These are phyloP conservation scores for Metellina segmentata DNA, from an alignment of 2,888 invertebrate genomes.

Conservation along the genomic window DNA sequence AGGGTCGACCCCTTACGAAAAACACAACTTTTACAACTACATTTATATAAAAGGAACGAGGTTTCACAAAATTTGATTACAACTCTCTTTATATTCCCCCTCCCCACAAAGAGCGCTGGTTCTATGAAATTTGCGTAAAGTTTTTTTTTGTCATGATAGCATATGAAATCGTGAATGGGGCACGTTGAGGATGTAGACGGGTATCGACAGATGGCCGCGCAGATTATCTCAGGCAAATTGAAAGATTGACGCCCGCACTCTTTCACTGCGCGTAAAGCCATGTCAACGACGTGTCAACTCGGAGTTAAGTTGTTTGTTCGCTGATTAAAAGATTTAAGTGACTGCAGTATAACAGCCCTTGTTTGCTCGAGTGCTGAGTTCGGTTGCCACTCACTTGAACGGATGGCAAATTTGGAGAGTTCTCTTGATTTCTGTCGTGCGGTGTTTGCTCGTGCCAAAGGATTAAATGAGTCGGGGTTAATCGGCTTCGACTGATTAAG, in stretches of 20 bases:
- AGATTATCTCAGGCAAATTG: not conserved
- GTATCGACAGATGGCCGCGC: conserved; percentile 25
- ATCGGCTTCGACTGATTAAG: not conserved
- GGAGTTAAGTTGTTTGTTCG: conserved; percentile 41
- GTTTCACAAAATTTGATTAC: not conserved
- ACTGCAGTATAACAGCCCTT: conserved; percentile 4
- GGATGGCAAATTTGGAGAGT: no score
- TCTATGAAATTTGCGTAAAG: no score
- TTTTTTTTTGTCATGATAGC: not conserved
- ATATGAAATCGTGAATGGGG: not conserved
- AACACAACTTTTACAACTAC: no score
- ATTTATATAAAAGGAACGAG: no score
- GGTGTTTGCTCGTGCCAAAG: not conserved
- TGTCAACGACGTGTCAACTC: conserved; percentile 1
- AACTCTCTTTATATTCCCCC: not conserved
- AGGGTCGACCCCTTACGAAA: no score
- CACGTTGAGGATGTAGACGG: not conserved
- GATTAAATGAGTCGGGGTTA: not conserved
- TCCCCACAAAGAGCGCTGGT: not conserved
- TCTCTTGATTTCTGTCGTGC: no score
- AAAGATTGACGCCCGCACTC: conserved; percentile 14
- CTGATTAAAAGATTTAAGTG: conserved; percentile 54
- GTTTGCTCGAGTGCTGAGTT: conserved; percentile 9
- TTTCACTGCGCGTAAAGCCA: not conserved
- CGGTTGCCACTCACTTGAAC: no score